phyloP scores from a whole-genome alignment of 2,888 invertebrate genomes.

The Cremastobaeus sp. region DNA sequence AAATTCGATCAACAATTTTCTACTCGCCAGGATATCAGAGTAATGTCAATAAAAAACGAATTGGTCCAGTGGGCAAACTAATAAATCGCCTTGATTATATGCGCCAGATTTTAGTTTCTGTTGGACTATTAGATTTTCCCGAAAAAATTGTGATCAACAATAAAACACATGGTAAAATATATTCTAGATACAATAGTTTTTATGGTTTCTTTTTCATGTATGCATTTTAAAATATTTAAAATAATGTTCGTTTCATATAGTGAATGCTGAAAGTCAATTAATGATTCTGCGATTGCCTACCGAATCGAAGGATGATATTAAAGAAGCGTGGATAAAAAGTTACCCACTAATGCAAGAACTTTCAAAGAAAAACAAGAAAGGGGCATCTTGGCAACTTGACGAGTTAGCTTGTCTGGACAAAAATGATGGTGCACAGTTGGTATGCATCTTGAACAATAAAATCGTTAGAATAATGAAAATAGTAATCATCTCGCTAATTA shows the following conservation, averaged over 20 bases:
- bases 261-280: background rate
- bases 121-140: constrained; percentile 7
- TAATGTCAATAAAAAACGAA: background rate
- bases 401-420: constrained; percentile 1
- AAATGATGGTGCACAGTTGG: background rate
- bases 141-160: background rate
- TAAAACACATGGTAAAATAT: background rate
- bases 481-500: too few species aligned
- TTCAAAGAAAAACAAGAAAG: background rate
- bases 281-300: background rate
- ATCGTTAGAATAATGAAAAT: too few species aligned
- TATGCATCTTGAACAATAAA: too few species aligned
- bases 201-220: background rate
- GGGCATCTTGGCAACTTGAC: background rate
- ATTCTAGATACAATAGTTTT: background rate
- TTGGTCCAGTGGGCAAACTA: constrained; percentile 13
- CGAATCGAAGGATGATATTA: background rate
- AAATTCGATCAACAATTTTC: constrained; percentile 8
- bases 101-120: constrained; percentile 1
- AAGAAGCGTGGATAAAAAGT: background rate
- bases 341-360: background rate
- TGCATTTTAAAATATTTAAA: background rate
- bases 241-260: background rate
- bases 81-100: constrained; percentile 17
- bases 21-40: background rate